Evolutionary conservation across 2,888 invertebrate species (phyloP).

Genomic region (Acanthosoma haemorrhoidale): DNA sequence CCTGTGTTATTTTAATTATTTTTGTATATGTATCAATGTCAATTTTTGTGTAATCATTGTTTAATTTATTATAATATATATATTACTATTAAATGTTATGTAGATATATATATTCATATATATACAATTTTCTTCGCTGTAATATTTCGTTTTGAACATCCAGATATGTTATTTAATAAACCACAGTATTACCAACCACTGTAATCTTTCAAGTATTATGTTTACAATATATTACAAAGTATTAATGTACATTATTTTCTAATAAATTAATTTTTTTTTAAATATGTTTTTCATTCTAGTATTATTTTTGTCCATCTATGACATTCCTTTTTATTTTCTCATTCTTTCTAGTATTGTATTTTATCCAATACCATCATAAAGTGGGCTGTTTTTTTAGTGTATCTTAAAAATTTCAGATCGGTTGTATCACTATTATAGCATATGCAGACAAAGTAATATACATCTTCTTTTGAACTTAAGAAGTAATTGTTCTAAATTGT

Average conservation of each 20-base stretch:
- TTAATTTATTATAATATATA: constrained; percentile 18
- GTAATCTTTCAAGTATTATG: constrained; percentile 7
- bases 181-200: constrained; percentile 23
- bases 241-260: constrained; percentile 28
- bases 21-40: constrained; percentile 10
- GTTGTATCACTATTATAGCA: neutral
- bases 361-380: too few relatives aligned
- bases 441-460: neutral
- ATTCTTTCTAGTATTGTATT: too few relatives aligned
- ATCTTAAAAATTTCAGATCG: neutral
- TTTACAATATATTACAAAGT: constrained; percentile 18
- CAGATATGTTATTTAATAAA: neutral
- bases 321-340: neutral
- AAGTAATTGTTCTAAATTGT: too few relatives aligned
- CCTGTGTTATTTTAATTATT: neutral
- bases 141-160: neutral
- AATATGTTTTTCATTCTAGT: neutral
- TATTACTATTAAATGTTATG: constrained; percentile 20
- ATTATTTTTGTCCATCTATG: neutral
- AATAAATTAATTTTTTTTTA: constrained; percentile 8
- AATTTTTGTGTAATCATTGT: constrained; percentile 9
- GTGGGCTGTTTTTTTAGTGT: too few relatives aligned
- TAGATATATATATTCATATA: neutral
- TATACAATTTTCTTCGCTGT: neutral
- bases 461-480: neutral